Evolutionary conservation across 2,888 invertebrate species (phyloP).

Genomic region (Drosophila picticornis): DNA sequence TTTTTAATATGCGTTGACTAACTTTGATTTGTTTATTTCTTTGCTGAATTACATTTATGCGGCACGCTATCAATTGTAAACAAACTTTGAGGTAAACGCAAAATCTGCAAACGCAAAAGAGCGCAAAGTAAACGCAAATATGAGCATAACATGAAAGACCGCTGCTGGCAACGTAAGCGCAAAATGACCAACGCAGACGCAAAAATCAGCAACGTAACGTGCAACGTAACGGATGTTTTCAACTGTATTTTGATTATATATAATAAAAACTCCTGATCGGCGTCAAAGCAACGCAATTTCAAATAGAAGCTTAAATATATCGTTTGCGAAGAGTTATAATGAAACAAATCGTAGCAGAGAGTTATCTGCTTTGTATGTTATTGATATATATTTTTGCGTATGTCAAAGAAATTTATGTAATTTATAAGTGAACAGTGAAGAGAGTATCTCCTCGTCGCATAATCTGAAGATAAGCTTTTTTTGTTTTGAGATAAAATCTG

Average conservation of each 20-base stretch:
- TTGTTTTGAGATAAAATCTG: background rate
- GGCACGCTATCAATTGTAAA: constrained; percentile 50
- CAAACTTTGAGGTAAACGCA: constrained; percentile 37
- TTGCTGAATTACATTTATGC: constrained; percentile 16
- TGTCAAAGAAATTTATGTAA: background rate
- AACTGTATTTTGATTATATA: background rate
- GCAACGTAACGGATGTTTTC: background rate
- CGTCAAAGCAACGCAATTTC: background rate
- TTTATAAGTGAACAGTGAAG: background rate
- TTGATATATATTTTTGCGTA: background rate
- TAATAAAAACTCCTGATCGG: background rate
- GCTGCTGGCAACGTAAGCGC: constrained; percentile 19
- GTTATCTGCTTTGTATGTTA: background rate
- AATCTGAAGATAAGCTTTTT: background rate
- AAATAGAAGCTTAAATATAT: too few relatives aligned
- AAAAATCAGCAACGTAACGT: constrained; percentile 10
- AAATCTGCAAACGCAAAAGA: constrained; percentile 31
- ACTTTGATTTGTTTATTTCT: background rate
- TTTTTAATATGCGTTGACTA: background rate
- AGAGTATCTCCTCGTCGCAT: background rate
- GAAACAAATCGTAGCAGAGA: background rate
- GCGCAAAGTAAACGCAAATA: constrained; percentile 28
- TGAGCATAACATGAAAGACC: background rate
- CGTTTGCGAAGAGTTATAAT: background rate
- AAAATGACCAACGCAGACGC: constrained; percentile 11